phyloP scores from a whole-genome alignment of 2,797 vertebrate species.

The Cercopithecus diana region DNA sequence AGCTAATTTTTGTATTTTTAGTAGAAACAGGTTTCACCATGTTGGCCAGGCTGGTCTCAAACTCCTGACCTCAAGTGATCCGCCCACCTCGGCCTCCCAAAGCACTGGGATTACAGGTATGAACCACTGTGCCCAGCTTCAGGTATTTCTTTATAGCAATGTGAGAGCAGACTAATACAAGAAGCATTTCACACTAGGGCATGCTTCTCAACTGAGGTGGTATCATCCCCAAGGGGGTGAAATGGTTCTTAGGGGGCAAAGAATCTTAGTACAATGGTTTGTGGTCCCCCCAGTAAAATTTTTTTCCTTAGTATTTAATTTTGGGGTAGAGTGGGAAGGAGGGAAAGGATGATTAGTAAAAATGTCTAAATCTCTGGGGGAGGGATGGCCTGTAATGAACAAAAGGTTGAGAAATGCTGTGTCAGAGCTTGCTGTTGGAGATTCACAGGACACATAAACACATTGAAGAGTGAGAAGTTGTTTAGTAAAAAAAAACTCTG shows the following conservation, averaged over 20 bases:
- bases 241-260: neutral
- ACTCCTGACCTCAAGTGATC: too few relatives aligned
- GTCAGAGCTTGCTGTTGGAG: neutral
- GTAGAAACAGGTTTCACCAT: too few relatives aligned
- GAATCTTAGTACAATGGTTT: neutral
- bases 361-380: neutral
- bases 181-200: neutral
- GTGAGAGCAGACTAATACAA: too few relatives aligned
- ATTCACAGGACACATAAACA: neutral
- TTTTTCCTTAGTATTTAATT: neutral
- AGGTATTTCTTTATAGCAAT: too few relatives aligned
- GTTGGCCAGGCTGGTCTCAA: too few relatives aligned
- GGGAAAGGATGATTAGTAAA: neutral
- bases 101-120: too few relatives aligned
- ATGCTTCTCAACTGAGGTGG: neutral
- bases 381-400: neutral
- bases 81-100: too few relatives aligned
- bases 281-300: neutral
- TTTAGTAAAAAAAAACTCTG: neutral
- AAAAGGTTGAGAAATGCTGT: neutral
- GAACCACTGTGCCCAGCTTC: too few relatives aligned
- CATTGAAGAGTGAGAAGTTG: neutral
- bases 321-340: neutral
- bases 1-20: too few relatives aligned
- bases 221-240: neutral